phyloP scores from a whole-genome alignment of 64 coral and sea anemone genomes.

The Stylophora pistillata region DNA sequence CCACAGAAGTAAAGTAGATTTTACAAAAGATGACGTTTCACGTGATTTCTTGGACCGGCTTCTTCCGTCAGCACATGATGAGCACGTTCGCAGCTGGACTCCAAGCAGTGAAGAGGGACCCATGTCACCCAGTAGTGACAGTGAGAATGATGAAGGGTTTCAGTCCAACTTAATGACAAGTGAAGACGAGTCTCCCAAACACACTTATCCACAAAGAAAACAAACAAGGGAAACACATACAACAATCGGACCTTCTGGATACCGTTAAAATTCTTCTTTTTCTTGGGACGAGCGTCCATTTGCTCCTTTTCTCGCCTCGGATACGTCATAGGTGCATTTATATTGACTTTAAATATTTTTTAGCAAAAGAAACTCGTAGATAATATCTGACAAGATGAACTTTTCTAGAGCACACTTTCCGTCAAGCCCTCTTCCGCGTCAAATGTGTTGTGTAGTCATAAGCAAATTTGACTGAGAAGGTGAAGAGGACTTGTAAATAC shows the following conservation, averaged over 20 bases:
- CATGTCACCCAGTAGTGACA: slow-evolving; percentile 25
- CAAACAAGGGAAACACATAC: neutral
- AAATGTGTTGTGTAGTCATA: no score
- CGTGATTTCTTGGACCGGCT: slow-evolving; percentile 34
- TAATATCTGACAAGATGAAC: no score
- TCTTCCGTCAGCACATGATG: neutral
- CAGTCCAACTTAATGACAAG: slow-evolving; percentile 36
- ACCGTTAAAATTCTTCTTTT: no score
- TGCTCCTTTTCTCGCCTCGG: no score
- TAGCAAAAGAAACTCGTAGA: no score
- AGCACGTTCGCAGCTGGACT: neutral
- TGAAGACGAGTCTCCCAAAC: slow-evolving; percentile 33
- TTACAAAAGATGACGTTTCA: neutral
- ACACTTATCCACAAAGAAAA: neutral
- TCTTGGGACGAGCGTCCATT: no score
- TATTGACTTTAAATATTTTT: no score
- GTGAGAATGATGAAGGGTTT: slow-evolving; percentile 51
- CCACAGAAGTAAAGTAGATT: slow-evolving; percentile 40
- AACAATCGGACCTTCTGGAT: neutral
- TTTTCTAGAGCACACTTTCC: no score
- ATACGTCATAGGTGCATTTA: no score
- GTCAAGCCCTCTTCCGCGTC: no score
- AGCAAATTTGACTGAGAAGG: no score
- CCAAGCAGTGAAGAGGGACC: slow-evolving; percentile 53
- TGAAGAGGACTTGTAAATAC: no score